Base-by-base conservation (phyloP, 2,113 vertebrate genomes). In the Melanostigma gelatinosum region DNA sequence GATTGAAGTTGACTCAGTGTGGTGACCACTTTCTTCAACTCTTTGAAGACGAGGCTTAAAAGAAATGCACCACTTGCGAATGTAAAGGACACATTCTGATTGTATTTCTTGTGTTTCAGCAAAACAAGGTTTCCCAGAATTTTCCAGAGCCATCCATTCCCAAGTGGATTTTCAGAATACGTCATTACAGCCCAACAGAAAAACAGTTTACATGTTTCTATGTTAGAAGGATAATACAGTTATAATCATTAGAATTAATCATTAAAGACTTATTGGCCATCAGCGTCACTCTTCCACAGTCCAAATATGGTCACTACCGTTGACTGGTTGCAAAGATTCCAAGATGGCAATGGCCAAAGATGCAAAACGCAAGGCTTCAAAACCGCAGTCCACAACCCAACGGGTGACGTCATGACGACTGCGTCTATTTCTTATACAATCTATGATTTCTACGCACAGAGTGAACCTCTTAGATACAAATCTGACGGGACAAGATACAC, bases 1-100 rank as follows among this genome's bases (percentile, higher is more conserved):
- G 58, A 62, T 83, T 69, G 60, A 76, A 80, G 77, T 48, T 62
- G 54, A 87, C 71, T 84, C 55, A 79, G 75, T 65, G 67, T 52
- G 66, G 52, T 64, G 61, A 77, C 67, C 62, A 79, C 83, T 83
- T 87, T 87, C 63, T 77, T 65, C 27, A 74, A 13, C 58, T 22
- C 64, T 80, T 64, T 84, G 62, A 83, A 79, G 77, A 72, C 48
- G 40, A 57, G 15, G 12, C 55, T 68, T 38, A 58, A 76, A 67
- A 81, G 27, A 48, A 79, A 72, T 3, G 11, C 63, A 55, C 24
- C 57, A 65, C 32, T 78, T 68, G 16, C 7, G 73, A 75, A 85
- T 55, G 36, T 62, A 64, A 82, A 85, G 61, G 60, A 72, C 69
- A 83, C 64, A 0, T 55, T 38, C 34, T 73, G 18, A 62, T 58